A percentile compares a stretch with the other conserved stretches of the same genome.
Evolutionary conservation across 2,797 vertebrate species (phyloP).

Genomic region (Schizopygopsis malacanthus): DNA sequence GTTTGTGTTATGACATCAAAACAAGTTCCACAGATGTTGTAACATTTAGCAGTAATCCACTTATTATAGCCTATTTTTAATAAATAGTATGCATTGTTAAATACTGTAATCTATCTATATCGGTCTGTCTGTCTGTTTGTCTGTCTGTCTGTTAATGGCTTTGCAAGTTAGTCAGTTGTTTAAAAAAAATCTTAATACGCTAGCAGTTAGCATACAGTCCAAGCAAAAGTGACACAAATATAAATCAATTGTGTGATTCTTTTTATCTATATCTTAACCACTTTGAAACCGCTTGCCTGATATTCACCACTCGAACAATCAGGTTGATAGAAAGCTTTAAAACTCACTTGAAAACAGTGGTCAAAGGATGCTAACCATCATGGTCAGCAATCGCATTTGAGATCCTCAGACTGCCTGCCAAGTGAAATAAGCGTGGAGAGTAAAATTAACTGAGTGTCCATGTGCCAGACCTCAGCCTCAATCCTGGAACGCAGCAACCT

Average conservation of each 20-base stretch:
- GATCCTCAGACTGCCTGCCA: constrained; percentile 82
- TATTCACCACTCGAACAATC: constrained; percentile 35
- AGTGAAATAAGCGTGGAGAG: constrained; percentile 81
- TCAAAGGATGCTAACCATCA: constrained; percentile 64
- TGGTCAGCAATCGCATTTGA: constrained; percentile 80
- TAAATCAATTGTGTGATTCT: constrained; percentile 11
- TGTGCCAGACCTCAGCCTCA: constrained; percentile 85
- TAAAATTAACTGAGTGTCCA: constrained; percentile 81
- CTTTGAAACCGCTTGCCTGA: constrained; percentile 38
- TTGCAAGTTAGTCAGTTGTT: background rate
- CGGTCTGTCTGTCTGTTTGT: background rate
- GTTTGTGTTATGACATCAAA: constrained; percentile 38
- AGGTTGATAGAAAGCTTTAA: constrained; percentile 49
- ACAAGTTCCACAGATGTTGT: constrained; percentile 53
- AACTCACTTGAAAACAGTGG: constrained; percentile 53
- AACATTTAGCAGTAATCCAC: constrained; percentile 32
- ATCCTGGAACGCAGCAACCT: constrained; percentile 73
- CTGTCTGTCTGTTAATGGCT: background rate
- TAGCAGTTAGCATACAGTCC: background rate
- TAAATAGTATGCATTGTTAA: background rate
- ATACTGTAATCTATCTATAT: background rate
- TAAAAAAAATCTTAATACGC: background rate
- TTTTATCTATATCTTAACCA: constrained; percentile 17
- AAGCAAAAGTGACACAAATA: constrained; percentile 18
- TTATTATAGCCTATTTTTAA: constrained; percentile 61